Evolutionary conservation across 2,888 invertebrate genomes (phyloP), one percentile per base, ranked within the genome.

Genomic region (Acanthopleura granulata): DNA sequence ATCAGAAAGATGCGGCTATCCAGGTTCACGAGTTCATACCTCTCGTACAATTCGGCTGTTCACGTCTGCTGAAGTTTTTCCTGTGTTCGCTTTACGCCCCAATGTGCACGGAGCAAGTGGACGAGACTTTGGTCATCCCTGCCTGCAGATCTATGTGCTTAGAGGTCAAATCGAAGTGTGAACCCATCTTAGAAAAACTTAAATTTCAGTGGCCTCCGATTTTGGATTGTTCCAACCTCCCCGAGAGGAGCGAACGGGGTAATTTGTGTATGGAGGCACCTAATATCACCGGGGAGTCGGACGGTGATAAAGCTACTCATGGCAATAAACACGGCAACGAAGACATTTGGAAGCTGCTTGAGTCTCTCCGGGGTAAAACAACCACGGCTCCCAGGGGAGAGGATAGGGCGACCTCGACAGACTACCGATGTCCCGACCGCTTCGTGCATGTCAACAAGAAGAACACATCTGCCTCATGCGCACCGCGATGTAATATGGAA

Each of bases 61-160:
- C 96, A 6, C 92, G 93, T 76, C 94, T 95, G 87, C 93, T 96
- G 62, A 93, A 95, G 82, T 95, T 97, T 91, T 94, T 97, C 88
- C 93, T 97, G 78, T 97, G 97, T 92, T 95, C 96, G 22, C 94
- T 97, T 74, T 95, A 95, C 91, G 95, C 95, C 15, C 97, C 97
- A 57, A 94, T 97, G 90, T 97, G 97, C 91, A 95, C 96, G 49
- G 95, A 95, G 87, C 94, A 96, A 90, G 95, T 95, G 80, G 94
- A 94, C 40, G 94, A 94, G 84, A 94, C 95, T 0, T 81, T 90
- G 70, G 85, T 88, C 62, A 95, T 97, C 78, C 95, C 95, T 77
- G 95, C 96, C 15, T 97, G 97, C 91, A 93, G 95, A 78, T 94
- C 95, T 30, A 94, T 97, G 81, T 97, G 97, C 91, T 94, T 95